These are phyloP conservation scores for Candidula unifasciata DNA, from an alignment of 2,888 invertebrate genomes.

Conservation along the genomic window DNA sequence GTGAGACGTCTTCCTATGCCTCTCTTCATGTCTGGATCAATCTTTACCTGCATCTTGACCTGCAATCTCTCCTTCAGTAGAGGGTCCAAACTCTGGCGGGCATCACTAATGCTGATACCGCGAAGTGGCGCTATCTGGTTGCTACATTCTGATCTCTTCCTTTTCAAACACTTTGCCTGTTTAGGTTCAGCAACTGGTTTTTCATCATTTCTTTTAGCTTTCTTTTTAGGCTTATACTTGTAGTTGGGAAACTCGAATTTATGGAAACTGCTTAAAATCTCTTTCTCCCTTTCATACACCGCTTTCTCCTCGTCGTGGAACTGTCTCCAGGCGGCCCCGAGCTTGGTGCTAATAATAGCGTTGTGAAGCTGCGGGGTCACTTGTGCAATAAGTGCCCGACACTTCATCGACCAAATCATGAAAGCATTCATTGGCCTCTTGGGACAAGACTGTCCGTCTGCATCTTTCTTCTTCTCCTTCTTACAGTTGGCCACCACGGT, in stretches of 20 bases:
- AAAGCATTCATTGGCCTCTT: slow-evolving; percentile 52
- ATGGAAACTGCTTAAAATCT: slow-evolving; percentile 33
- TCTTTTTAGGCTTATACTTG: slow-evolving; percentile 49
- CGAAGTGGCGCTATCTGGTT: slow-evolving; percentile 22
- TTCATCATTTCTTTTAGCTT: slow-evolving; percentile 30
- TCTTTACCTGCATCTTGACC: slow-evolving; percentile 45
- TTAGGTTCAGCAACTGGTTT: slow-evolving; percentile 22
- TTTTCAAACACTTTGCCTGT: slow-evolving; percentile 26
- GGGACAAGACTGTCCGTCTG: slow-evolving; percentile 39
- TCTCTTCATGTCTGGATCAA: slow-evolving; percentile 45
- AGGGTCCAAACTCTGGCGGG: slow-evolving; percentile 35
- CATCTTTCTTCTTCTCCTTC: slow-evolving; percentile 49
- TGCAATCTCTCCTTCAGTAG: slow-evolving; percentile 31
- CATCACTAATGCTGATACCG: slow-evolving; percentile 35
- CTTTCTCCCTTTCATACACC: slow-evolving; percentile 42
- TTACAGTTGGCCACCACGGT: slow-evolving; percentile 46
- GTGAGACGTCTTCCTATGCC: slow-evolving; percentile 46
- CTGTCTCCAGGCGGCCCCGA: slow-evolving; percentile 42
- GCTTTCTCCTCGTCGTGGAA: slow-evolving; percentile 40
- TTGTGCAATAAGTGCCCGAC: slow-evolving; percentile 45
- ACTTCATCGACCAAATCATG: slow-evolving; percentile 50
- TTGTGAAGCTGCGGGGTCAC: slow-evolving; percentile 47
- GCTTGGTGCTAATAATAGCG: slow-evolving; percentile 44
- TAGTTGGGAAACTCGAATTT: slow-evolving; percentile 44
- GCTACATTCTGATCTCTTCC: slow-evolving; percentile 19